phyloP scores from a whole-genome alignment of 2,113 vertebrate genomes.

The Lota lota region DNA sequence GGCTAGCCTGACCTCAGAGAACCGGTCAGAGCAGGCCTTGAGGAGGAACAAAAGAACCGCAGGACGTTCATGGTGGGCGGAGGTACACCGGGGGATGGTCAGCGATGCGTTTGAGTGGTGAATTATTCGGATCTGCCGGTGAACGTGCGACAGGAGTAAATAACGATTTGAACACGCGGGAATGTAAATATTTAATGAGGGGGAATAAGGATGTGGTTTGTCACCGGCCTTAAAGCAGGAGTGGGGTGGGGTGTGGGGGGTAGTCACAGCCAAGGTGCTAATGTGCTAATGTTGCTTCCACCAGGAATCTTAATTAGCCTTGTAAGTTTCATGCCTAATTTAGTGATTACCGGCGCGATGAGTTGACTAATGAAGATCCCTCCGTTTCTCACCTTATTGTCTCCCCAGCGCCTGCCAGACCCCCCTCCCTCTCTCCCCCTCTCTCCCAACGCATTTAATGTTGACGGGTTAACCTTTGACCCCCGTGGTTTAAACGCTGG shows the following conservation, averaged over 20 bases:
- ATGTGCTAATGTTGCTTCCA: constrained; percentile 69
- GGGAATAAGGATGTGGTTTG: too few relatives aligned
- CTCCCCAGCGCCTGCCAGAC: not conserved
- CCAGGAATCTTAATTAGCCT: constrained; percentile 72
- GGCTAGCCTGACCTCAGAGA: too few relatives aligned
- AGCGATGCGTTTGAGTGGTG: too few relatives aligned
- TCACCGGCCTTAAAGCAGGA: too few relatives aligned
- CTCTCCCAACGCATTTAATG: constrained; percentile 53
- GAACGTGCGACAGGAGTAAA: too few relatives aligned
- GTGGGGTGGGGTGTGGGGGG: constrained; percentile 22
- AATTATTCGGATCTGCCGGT: too few relatives aligned
- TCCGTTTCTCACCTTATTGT: constrained; percentile 40
- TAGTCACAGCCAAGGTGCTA: constrained; percentile 59
- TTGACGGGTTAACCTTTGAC: constrained; percentile 50
- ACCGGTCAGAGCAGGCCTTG: too few relatives aligned
- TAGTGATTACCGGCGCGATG: constrained; percentile 65
- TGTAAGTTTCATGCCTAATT: constrained; percentile 73
- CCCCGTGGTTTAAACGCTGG: constrained; percentile 48
- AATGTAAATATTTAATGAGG: too few relatives aligned
- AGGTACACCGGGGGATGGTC: too few relatives aligned
- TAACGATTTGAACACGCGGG: too few relatives aligned
- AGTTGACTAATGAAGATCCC: constrained; percentile 64
- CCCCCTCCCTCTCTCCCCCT: constrained; percentile 1
- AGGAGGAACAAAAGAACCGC: too few relatives aligned
- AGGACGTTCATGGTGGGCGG: too few relatives aligned